Base-by-base conservation (phyloP, 2,888 invertebrate genomes). In the Biston betularia region DNA sequence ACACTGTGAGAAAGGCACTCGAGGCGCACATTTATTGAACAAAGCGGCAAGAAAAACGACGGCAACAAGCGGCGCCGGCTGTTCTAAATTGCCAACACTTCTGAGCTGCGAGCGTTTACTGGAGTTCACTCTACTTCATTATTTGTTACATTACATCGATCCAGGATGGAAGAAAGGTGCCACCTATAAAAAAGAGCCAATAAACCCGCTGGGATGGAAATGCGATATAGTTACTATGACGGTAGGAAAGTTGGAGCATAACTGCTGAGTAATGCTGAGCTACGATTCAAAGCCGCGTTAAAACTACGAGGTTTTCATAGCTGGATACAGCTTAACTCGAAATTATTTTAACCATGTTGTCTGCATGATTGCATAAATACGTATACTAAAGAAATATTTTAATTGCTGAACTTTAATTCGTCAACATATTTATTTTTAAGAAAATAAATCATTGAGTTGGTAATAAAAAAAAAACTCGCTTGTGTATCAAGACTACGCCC, bases 71-170 rank as follows among this genome's bases (percentile, higher is more conserved):
- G 80, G 84, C 83, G 77, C 90, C 92, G 87, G 89, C 83, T 92
- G 90, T 82, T 84, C 86, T 80, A 85, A 90, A 92, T 90, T 87
- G 89, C 89, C 88, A 85, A 86, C 90, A 89, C 88, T 86, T 85
- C 82, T 74, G 84, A 79, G 85, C 85, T 84, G 78, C 76, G 79
- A 83, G 84, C 88, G 85, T 82, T 87, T 83, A 81, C 85, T 83
- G 80, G 79, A 86, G 84, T 84, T 85, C 82, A 83, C 84, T 85
- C 78, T 83, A 85, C 84, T 89, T 89, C 89, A 89, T 90, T 89
- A 89, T 90, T 89, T 88, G 87, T 86, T 85, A 85, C 83, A 82
- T 80, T 80, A 80, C 84, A 88, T 86, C 83, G 85, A 84, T 86
- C 87, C 78, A 73, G 75, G 78, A 77, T 79, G 80, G 76, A 70